These are phyloP conservation scores for Mastigias papua DNA, from an alignment of 30 jellyfish, hydroid and myxozoan species.

Conservation along the genomic window DNA sequence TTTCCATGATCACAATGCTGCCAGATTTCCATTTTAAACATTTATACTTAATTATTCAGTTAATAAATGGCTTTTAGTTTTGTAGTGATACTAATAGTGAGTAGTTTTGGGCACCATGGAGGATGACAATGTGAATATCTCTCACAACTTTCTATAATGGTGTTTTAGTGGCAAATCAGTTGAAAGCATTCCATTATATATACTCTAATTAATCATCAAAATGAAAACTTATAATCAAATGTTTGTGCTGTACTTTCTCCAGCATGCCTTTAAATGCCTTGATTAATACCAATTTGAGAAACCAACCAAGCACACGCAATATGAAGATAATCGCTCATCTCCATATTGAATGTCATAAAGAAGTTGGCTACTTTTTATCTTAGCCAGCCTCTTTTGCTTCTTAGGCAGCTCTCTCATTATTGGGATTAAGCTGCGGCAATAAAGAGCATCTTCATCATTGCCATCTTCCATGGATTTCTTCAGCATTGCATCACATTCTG, in stretches of 20 bases:
- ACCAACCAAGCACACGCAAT: not conserved
- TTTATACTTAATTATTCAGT: not conserved
- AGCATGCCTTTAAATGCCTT: not conserved
- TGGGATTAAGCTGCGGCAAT: slow-evolving; percentile 19
- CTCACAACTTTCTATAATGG: not conserved
- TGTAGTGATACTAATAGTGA: not conserved
- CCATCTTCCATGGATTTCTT: slow-evolving; percentile 6
- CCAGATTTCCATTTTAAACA: not conserved
- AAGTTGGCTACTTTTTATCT: slow-evolving; percentile 15
- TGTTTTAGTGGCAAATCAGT: not conserved
- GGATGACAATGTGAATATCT: not conserved
- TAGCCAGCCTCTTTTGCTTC: slow-evolving; percentile 10
- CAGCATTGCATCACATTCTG: not conserved
- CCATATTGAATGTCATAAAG: slow-evolving; percentile 14
- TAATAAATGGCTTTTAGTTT: not conserved
- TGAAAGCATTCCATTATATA: not conserved
- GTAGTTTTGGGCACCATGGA: not conserved
- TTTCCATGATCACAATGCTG: not conserved
- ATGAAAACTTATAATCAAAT: not conserved
- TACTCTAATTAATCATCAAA: not conserved
- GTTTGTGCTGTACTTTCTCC: not conserved
- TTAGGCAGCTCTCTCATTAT: slow-evolving; percentile 21
- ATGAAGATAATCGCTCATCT: not conserved
- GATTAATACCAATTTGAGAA: not conserved
- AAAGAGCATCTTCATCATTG: slow-evolving; percentile 13